A percentile compares a stretch with the other conserved stretches of the same genome.
phyloP scores from a whole-genome alignment of 1,140 invertebrate species.

The Habropoda laboriosa region DNA sequence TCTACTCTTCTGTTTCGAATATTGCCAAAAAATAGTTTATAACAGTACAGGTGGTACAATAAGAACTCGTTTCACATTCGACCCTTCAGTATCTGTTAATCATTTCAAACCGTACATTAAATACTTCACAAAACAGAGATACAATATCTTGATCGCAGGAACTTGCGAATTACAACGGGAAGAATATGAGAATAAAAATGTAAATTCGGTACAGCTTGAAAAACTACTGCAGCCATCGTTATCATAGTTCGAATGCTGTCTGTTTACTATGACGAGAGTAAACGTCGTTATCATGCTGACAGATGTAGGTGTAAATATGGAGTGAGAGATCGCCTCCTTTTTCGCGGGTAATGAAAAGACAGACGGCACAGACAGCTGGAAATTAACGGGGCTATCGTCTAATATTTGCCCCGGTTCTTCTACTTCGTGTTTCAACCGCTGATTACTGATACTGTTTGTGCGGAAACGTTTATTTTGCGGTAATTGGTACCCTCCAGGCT shows the following conservation, averaged over 20 bases:
- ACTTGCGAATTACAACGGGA: neutral
- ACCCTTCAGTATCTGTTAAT: too few species aligned
- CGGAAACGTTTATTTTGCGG: conserved; percentile 42
- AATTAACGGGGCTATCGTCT: conserved; percentile 44
- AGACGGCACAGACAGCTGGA: conserved; percentile 27
- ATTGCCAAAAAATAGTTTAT: too few species aligned
- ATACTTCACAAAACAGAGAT: too few species aligned
- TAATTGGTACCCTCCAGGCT: conserved; percentile 38
- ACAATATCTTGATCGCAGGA: neutral
- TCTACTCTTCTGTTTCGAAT: too few species aligned
- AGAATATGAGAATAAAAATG: neutral
- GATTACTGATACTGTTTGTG: conserved; percentile 49
- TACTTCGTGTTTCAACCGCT: conserved; percentile 38
- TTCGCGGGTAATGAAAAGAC: conserved; percentile 21
- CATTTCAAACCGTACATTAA: too few species aligned
- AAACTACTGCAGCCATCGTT: neutral
- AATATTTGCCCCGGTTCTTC: conserved; percentile 49
- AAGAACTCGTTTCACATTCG: too few species aligned
- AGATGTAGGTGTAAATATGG: conserved; percentile 28
- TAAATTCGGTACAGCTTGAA: neutral
- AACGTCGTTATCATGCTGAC: conserved; percentile 40
- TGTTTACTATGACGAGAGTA: conserved; percentile 12
- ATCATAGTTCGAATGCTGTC: neutral
- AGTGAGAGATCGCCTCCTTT: conserved; percentile 17
- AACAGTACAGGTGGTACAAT: too few species aligned